phyloP scores from a whole-genome alignment of 2,888 invertebrate species.

The Cephalotes varians region DNA sequence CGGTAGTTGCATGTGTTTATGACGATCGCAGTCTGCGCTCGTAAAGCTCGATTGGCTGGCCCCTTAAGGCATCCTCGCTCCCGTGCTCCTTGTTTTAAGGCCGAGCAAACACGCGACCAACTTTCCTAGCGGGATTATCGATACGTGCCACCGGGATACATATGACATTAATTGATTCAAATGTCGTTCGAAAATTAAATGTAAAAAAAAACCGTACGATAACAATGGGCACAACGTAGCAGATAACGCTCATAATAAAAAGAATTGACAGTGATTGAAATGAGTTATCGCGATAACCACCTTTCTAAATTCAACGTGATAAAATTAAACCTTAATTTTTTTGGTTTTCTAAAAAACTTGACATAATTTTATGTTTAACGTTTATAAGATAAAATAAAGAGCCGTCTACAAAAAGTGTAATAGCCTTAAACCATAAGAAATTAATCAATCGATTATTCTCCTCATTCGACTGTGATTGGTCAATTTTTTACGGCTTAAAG shows the following conservation, averaged over 20 bases:
- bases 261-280: background rate
- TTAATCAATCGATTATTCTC: no score
- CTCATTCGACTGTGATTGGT: no score
- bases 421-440: no score
- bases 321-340: background rate
- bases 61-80: constrained; percentile 67
- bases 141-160: background rate
- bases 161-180: background rate
- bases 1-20: constrained; percentile 77
- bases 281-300: background rate
- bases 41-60: constrained; percentile 71
- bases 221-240: background rate
- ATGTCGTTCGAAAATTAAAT: background rate
- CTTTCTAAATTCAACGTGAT: background rate
- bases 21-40: constrained; percentile 74
- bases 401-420: no score
- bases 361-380: background rate
- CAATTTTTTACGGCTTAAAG: no score
- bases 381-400: no score
- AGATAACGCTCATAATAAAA: background rate
- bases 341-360: background rate
- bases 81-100: constrained; percentile 67
- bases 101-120: background rate
- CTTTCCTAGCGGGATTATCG: constrained; percentile 10
- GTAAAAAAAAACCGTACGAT: background rate